These are phyloP conservation scores for Ridgeia piscesae DNA, from an alignment of 1,140 invertebrate genomes.

Conservation along the genomic window DNA sequence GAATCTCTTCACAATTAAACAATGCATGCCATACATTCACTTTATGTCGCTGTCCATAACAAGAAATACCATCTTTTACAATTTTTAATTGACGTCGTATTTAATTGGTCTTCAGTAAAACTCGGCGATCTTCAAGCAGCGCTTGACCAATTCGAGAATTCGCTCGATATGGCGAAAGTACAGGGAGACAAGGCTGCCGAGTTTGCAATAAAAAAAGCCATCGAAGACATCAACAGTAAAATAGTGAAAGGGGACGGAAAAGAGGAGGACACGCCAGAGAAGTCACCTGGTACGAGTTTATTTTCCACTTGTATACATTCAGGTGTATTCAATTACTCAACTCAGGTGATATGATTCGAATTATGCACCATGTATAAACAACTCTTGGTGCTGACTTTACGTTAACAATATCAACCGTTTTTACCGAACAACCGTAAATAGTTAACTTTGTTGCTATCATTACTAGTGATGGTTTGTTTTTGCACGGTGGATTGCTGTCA, in stretches of 20 bases:
- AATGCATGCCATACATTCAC: background rate
- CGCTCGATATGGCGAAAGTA: conserved; percentile 45
- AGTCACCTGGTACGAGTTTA: background rate
- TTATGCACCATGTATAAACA: background rate
- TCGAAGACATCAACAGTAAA: conserved; percentile 49
- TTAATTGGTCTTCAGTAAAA: conserved; percentile 42
- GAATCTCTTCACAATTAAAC: too few relatives aligned
- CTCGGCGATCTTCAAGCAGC: conserved; percentile 46
- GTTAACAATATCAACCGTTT: background rate
- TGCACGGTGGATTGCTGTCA: background rate
- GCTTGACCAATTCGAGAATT: conserved; percentile 46
- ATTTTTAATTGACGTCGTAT: background rate
- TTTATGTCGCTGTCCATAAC: background rate
- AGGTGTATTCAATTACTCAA: background rate
- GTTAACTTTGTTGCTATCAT: background rate
- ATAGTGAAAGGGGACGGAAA: conserved; percentile 29
- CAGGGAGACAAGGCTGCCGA: conserved; percentile 47
- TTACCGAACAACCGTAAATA: background rate
- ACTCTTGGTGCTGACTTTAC: background rate
- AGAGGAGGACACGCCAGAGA: background rate
- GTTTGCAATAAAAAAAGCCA: conserved; percentile 47
- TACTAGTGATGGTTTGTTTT: background rate
- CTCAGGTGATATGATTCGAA: background rate
- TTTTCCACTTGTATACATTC: background rate
- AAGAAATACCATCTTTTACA: background rate